Evolutionary conservation across 2,113 vertebrate species (phyloP).

Genomic region (Phylloscopus trochiloides): DNA sequence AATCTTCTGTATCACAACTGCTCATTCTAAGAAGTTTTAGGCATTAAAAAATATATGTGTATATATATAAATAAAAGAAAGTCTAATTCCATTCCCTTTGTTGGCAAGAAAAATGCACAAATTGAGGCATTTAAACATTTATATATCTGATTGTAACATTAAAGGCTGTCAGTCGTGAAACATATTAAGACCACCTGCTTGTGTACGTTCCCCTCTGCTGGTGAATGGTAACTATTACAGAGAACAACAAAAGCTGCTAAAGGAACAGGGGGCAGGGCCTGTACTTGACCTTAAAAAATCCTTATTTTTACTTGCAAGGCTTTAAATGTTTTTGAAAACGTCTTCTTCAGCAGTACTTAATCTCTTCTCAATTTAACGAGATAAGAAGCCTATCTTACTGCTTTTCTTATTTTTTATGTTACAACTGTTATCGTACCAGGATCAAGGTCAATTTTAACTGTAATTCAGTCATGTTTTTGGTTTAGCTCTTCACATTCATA

Average conservation of each 20-base stretch:
- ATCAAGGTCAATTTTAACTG: background rate
- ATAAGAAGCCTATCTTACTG: background rate
- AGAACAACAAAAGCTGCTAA: background rate
- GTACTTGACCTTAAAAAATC: background rate
- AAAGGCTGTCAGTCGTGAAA: background rate
- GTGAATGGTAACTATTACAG: background rate
- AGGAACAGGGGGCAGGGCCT: background rate
- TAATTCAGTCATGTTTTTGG: background rate
- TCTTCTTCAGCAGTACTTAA: background rate
- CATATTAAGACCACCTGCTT: background rate
- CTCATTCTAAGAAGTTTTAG: background rate
- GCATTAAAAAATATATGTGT: background rate
- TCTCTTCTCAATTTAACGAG: background rate
- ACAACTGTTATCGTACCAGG: background rate
- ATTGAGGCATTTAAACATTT: background rate
- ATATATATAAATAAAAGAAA: background rate
- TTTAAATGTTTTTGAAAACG: background rate
- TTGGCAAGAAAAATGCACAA: background rate
- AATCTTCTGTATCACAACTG: background rate
- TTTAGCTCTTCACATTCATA: background rate
- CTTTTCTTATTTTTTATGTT: background rate
- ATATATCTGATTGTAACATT: background rate
- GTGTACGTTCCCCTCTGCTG: conserved; percentile 1
- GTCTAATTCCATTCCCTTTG: background rate
- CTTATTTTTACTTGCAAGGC: background rate